Percentiles rank a stretch among this genome's conserved stretches.
Evolutionary conservation across 2,797 vertebrate species (phyloP).

Genomic region (Hypotaenidia okinawae): DNA sequence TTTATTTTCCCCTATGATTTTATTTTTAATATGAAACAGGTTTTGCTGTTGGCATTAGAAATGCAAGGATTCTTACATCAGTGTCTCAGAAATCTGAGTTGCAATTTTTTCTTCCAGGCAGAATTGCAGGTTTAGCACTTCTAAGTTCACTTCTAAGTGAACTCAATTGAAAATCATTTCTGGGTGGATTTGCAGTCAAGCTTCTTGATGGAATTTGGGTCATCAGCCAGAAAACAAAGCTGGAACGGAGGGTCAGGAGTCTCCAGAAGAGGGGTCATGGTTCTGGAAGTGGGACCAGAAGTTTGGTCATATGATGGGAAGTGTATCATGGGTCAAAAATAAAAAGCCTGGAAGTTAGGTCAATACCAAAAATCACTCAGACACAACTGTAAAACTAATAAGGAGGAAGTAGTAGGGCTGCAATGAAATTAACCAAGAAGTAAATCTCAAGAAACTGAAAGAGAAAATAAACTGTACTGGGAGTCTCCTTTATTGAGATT

Average conservation of each 20-base stretch:
- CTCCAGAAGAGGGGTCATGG: background rate
- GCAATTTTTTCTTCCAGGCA: background rate
- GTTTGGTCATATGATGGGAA: background rate
- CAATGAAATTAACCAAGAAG: background rate
- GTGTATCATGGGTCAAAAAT: background rate
- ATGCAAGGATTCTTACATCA: background rate
- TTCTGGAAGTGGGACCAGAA: background rate
- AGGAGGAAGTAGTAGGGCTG: background rate
- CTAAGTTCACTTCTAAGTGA: background rate
- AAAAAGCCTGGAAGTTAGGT: background rate
- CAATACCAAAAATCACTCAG: background rate
- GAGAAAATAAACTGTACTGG: background rate
- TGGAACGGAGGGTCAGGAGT: background rate
- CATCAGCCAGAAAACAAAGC: background rate
- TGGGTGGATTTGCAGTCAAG: background rate
- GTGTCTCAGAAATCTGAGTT: background rate
- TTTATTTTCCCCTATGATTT: accelerated
- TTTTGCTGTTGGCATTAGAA: background rate
- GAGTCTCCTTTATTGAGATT: background rate
- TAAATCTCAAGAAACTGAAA: background rate
- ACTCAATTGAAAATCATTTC: background rate
- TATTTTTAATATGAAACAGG: background rate
- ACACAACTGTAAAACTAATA: background rate
- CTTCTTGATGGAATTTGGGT: background rate
- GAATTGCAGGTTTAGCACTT: background rate